phyloP scores from a whole-genome alignment of 2,888 invertebrate species.

The Steinernema scapterisci region DNA sequence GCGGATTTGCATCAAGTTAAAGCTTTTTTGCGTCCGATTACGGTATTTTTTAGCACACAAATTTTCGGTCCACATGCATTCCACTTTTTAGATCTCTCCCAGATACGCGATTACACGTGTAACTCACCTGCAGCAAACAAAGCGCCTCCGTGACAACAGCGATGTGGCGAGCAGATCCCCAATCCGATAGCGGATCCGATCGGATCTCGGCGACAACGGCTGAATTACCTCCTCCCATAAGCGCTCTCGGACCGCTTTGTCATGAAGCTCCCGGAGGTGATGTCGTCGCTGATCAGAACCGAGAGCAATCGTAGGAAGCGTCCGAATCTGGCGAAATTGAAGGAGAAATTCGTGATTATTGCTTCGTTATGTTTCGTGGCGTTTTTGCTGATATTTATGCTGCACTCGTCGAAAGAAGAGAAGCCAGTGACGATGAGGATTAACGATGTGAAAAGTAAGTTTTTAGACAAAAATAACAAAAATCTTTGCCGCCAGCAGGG shows the following conservation, averaged over 20 bases:
- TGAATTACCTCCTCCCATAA: not conserved
- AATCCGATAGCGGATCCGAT: not conserved
- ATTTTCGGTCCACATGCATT: no score
- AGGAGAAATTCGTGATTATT: not conserved
- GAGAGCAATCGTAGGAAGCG: not conserved
- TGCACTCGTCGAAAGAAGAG: not conserved
- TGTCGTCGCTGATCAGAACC: not conserved
- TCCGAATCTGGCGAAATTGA: not conserved
- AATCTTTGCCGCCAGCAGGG: constrained; percentile 39
- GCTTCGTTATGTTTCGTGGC: constrained; percentile 2
- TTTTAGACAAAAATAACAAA: no score
- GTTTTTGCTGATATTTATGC: constrained; percentile 17
- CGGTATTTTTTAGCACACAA: no score
- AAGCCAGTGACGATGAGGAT: not conserved
- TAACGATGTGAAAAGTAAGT: no score
- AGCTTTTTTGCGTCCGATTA: no score
- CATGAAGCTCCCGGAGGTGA: not conserved
- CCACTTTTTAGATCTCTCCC: no score
- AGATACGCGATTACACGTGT: constrained; percentile 8
- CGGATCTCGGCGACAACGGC: not conserved
- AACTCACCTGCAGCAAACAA: not conserved
- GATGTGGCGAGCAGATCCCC: constrained; percentile 3
- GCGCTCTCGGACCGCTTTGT: not conserved
- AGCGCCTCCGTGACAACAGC: not conserved
- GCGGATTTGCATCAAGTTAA: no score